A percentile compares a stretch with the other conserved stretches of the same genome.
phyloP scores from a whole-genome alignment of 2,113 vertebrate species.

The Rhinoderma darwinii region DNA sequence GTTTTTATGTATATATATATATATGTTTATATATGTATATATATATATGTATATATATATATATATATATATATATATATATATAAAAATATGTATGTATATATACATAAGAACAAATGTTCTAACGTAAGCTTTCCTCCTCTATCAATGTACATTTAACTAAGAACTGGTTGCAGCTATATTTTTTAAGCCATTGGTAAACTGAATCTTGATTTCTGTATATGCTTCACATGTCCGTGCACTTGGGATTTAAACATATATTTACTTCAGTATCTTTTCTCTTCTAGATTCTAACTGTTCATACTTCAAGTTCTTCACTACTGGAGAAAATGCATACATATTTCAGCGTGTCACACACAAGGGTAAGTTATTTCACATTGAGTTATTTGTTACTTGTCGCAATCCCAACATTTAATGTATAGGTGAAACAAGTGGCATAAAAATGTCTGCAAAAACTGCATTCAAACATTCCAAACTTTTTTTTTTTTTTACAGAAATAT shows the following conservation, averaged over 20 bases:
- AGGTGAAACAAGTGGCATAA: background rate
- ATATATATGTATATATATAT: too few relatives aligned
- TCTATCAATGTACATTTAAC: too few relatives aligned
- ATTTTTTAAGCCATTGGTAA: background rate
- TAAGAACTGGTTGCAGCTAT: too few relatives aligned
- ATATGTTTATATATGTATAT: too few relatives aligned
- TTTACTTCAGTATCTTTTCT: constrained; percentile 53
- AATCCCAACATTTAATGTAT: too few relatives aligned
- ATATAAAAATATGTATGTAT: too few relatives aligned
- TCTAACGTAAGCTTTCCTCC: too few relatives aligned
- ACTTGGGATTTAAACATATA: background rate
- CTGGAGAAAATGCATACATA: constrained; percentile 84
- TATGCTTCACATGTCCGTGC: background rate
- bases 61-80: too few relatives aligned
- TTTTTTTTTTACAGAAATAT: too few relatives aligned
- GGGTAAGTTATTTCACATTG: constrained; percentile 71
- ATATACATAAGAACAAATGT: too few relatives aligned
- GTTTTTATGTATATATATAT: too few relatives aligned
- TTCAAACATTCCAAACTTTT: too few relatives aligned
- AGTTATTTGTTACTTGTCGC: background rate
- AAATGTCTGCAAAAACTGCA: background rate
- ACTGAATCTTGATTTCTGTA: background rate
- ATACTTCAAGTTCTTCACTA: constrained; percentile 91
- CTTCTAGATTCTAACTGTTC: constrained; percentile 86
- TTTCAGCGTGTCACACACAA: constrained; percentile 87